phyloP scores from a whole-genome alignment of 2,113 vertebrate species.

The Strix uralensis region DNA sequence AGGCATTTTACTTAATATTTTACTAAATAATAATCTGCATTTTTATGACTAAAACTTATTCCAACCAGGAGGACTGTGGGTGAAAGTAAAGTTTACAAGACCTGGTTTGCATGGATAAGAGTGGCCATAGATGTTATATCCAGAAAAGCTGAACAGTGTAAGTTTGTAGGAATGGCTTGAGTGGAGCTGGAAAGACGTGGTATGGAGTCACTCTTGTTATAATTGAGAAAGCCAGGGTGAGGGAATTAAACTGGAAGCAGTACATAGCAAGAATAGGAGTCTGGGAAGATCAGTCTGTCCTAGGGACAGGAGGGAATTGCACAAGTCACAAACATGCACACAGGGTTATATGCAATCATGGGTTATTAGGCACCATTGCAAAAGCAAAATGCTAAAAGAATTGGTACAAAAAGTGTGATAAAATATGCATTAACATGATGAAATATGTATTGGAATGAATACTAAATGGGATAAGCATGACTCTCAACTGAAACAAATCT shows the following conservation, averaged over 20 bases:
- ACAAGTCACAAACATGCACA: neutral
- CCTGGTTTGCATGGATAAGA: neutral
- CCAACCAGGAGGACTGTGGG: neutral
- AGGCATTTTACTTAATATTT: neutral
- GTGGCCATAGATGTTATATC: neutral
- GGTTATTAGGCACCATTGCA: slow-evolving; percentile 18
- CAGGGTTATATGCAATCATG: neutral
- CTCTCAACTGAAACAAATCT: neutral
- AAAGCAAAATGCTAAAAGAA: neutral
- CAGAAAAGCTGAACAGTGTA: neutral
- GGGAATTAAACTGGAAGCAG: neutral
- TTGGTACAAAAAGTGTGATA: slow-evolving; percentile 37
- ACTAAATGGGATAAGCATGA: neutral
- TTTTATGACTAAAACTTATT: neutral
- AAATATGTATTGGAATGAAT: slow-evolving; percentile 48
- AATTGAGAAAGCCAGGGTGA: neutral
- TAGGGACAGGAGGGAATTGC: neutral
- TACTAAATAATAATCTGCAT: neutral
- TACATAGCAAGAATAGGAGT: neutral
- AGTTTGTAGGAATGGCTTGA: neutral
- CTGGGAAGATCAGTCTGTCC: neutral
- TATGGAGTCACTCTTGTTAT: neutral
- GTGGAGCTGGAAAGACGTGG: neutral
- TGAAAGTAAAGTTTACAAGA: neutral
- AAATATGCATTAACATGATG: slow-evolving; percentile 55